A percentile compares a stretch with the other conserved stretches of the same genome.
phyloP scores from a whole-genome alignment of 2,797 vertebrate genomes.

The Eutrigla gurnardus region DNA sequence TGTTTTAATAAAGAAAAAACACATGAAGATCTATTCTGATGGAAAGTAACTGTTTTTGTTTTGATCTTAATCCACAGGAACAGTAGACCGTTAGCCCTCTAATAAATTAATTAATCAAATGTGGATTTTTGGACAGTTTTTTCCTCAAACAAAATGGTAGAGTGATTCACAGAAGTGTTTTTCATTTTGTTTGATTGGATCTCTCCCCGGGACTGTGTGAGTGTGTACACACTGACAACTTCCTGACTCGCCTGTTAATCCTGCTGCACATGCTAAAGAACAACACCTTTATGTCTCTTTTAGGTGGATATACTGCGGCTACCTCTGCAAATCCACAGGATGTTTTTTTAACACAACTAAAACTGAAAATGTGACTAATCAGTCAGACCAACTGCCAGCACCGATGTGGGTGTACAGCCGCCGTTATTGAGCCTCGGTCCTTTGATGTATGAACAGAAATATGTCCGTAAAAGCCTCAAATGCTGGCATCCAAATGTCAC shows the following conservation, averaged over 20 bases:
- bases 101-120: conserved; percentile 2
- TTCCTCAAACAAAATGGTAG: too few species aligned
- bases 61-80: neutral
- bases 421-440: neutral
- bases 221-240: conserved; percentile 9
- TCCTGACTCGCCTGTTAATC: neutral
- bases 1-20: too few species aligned
- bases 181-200: neutral
- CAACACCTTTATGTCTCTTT: neutral
- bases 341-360: neutral
- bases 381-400: neutral
- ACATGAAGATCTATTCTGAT: neutral
- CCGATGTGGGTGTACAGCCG: neutral
- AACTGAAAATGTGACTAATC: neutral
- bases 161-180: neutral
- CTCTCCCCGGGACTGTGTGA: too few species aligned
- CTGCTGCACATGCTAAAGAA: neutral
- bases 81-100: neutral
- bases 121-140: too few species aligned
- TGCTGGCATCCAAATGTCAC: neutral
- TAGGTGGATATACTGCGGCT: neutral
- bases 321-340: conserved; percentile 7
- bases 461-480: neutral
- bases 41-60: neutral
- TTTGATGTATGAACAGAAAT: neutral